Evolutionary conservation across 2,113 vertebrate species (phyloP).

Genomic region (Sporophila hypoxantha): DNA sequence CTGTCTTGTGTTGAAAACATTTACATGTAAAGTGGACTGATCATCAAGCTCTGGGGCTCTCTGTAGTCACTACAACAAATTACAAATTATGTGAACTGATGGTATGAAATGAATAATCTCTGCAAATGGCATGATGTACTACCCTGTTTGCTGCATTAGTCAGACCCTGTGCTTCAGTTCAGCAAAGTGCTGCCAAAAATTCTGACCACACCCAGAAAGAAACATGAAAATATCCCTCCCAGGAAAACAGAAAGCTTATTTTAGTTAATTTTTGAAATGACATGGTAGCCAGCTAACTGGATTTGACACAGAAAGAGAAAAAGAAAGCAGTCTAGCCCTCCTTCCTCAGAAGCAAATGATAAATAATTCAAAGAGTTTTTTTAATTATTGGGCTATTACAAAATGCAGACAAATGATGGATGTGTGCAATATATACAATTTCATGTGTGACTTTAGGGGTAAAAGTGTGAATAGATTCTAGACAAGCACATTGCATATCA

Average conservation of each 20-base stretch:
- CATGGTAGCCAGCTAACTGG: not conserved
- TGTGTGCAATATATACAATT: not conserved
- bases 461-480: not conserved
- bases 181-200: constrained; percentile 34
- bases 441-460: not conserved
- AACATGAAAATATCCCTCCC: constrained; percentile 46
- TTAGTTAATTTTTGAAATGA: constrained; percentile 16
- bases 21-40: not conserved
- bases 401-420: not conserved
- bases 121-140: not conserved
- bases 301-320: not conserved
- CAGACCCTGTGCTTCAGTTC: constrained; percentile 7
- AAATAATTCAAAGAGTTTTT: not conserved
- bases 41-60: not conserved
- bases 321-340: not conserved
- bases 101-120: constrained; percentile 5
- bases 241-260: constrained; percentile 22
- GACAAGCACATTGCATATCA: not conserved
- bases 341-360: not conserved
- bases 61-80: not conserved
- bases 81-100: not conserved
- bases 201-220: constrained; percentile 44
- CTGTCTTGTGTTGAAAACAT: not conserved
- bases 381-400: not conserved
- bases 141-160: constrained; percentile 45